These are phyloP conservation scores for Pantherophis alleghaniensis DNA, from an alignment of 2,797 vertebrate genomes.

Conservation along the genomic window DNA sequence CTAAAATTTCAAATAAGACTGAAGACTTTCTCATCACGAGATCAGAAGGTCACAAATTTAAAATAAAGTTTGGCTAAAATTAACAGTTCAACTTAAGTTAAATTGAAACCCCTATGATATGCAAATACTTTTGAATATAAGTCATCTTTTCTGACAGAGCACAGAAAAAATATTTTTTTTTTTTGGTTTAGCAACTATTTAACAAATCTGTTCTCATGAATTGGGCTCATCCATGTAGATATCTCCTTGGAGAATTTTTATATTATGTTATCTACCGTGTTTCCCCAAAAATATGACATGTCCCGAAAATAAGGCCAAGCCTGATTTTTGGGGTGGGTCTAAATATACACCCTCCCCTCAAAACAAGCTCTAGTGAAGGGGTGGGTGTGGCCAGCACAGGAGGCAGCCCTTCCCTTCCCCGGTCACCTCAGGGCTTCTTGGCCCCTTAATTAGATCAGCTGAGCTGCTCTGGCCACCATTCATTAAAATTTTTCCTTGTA, in stretches of 20 bases:
- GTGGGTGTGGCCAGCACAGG: no score
- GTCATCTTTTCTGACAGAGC: neutral
- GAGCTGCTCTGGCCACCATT: no score
- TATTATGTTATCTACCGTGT: neutral
- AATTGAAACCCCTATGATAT: neutral
- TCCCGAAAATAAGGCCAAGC: no score
- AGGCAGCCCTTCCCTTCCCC: no score
- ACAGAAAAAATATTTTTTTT: neutral
- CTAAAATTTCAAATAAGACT: neutral
- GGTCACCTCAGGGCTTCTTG: no score
- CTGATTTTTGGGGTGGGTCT: no score
- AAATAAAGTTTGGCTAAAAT: neutral
- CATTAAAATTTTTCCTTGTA: neutral
- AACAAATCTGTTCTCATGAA: neutral
- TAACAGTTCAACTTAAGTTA: neutral
- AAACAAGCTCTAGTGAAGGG: no score
- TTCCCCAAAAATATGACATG: no score
- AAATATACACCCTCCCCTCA: no score
- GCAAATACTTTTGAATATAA: neutral
- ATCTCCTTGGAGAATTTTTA: neutral
- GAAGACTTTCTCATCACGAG: neutral
- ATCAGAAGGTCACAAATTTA: neutral
- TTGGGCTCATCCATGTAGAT: neutral
- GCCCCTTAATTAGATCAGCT: no score
- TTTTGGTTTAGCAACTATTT: neutral